Percentiles rank a stretch among this genome's conserved stretches.
phyloP scores from a whole-genome alignment of 2,113 vertebrate species.

The Agelaius tricolor region DNA sequence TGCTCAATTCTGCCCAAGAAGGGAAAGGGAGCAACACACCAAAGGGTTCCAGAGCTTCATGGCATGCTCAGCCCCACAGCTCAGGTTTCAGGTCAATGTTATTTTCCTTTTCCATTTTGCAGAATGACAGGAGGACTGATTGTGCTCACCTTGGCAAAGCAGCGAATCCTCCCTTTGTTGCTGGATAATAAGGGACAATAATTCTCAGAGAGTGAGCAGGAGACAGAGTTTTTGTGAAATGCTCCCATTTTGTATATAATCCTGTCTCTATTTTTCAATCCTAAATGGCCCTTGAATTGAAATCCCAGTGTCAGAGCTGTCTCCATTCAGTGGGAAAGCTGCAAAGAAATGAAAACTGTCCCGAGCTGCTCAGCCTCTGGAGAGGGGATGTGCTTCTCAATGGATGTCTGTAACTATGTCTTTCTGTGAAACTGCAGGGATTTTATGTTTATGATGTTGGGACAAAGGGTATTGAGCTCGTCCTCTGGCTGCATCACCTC shows the following conservation, averaged over 20 bases:
- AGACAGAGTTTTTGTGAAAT: conserved; percentile 29
- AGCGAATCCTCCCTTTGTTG: conserved; percentile 27
- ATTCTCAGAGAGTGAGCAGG: neutral
- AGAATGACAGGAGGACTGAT: conserved; percentile 5
- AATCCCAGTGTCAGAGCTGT: neutral
- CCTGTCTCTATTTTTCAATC: conserved; percentile 41
- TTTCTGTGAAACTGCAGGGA: neutral
- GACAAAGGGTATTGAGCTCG: neutral
- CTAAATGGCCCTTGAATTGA: conserved; percentile 30
- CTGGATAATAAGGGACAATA: conserved; percentile 44
- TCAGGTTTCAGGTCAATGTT: neutral
- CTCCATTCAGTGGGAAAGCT: neutral
- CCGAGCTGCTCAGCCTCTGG: neutral
- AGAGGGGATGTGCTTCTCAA: neutral
- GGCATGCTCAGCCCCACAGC: neutral
- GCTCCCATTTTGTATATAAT: conserved; percentile 44
- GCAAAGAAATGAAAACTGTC: neutral
- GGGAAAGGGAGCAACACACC: neutral
- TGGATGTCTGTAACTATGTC: neutral
- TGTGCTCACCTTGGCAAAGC: conserved; percentile 1
- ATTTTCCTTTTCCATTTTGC: conserved; percentile 33
- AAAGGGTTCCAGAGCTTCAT: neutral
- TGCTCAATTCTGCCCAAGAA: accelerated
- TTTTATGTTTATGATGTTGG: neutral
- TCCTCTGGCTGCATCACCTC: accelerated